Base-by-base conservation (phyloP, 2,888 invertebrate genomes). In the Trissoscelio sp. region DNA sequence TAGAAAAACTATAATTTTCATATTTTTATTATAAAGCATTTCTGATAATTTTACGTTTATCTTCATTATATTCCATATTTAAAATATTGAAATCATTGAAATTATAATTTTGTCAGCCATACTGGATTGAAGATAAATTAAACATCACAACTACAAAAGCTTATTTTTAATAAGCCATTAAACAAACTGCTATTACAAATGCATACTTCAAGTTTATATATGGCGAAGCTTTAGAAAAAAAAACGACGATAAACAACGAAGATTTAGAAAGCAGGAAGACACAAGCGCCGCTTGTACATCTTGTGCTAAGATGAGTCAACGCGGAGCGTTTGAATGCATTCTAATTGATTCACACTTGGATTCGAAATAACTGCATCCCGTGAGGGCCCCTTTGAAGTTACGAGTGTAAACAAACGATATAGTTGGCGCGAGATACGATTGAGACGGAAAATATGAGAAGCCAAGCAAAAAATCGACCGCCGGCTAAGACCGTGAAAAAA, bases 381-480 rank as follows among this genome's bases (percentile, higher is more conserved):
- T 58, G 11, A 51, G 64, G 31, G 53, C 66, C 70, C 83, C 87
- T 85, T 86, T 85, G 86, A 88, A 89, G 87, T 89, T 90, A 90
- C 85, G 88, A 89, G 86, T 83, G 86, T 90, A 90, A 91, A 90
- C 89, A 90, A 83, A 66, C 88, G 88, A 88, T 89, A 87, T 83
- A 86, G 85, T 84, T 83, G 83, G 83, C 83, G 78, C 82, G 62
- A 2, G 28, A 18, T 48, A 69, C 37, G 67, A 74, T 67, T 67
- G 72, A 64, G 60, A 74, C 20, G 46, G 83, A 67, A 55, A 78
- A 55, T 53, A 44, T 55, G 64, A 48, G 9, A 9, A 53, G 28
- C 31, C 44, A 42, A 57, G 64, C 64, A 66, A 73, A 81, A 72
- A 70, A 46, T 16, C 31, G 37, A 31, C 34, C 24, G 46, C 44